phyloP scores from a whole-genome alignment of 2,888 invertebrate genomes.

The Lordiphosa andalusiaca region DNA sequence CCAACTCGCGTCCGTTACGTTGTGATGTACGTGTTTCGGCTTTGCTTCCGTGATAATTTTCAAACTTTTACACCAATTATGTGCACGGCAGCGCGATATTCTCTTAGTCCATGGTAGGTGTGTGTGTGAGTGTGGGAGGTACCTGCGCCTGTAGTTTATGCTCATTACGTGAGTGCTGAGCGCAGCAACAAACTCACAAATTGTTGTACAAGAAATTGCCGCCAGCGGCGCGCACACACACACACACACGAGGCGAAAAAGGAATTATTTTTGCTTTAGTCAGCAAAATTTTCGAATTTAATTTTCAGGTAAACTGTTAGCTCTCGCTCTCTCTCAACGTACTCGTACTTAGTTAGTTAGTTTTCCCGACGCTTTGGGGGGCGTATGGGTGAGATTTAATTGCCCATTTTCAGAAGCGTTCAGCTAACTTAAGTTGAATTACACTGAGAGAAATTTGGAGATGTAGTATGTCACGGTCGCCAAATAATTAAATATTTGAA shows the following conservation, averaged over 20 bases:
- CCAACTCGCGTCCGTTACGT: conserved; percentile 63
- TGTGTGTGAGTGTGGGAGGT: conserved; percentile 18
- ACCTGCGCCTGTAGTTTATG: conserved; percentile 66
- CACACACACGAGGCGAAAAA: conserved; percentile 41
- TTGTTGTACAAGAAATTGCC: conserved; percentile 68
- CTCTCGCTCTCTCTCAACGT: conserved; percentile 36
- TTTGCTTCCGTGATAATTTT: conserved; percentile 70
- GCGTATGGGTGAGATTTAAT: conserved; percentile 17
- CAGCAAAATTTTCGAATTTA: conserved; percentile 62
- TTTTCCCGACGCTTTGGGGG: conserved; percentile 34
- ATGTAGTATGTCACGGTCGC: too few species aligned
- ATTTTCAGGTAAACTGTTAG: conserved; percentile 61
- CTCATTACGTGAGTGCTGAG: conserved; percentile 69
- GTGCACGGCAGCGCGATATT: conserved; percentile 65
- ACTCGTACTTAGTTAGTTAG: conserved; percentile 23
- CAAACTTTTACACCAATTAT: conserved; percentile 72
- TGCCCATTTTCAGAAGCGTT: too few species aligned
- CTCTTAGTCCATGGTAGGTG: conserved; percentile 29
- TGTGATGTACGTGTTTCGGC: conserved; percentile 69
- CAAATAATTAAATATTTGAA: too few species aligned
- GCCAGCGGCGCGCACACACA: conserved; percentile 46
- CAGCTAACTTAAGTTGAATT: too few species aligned
- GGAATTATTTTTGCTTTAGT: conserved; percentile 63
- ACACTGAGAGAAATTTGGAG: too few species aligned
- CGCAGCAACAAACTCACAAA: conserved; percentile 66